phyloP scores from a whole-genome alignment of 2,888 invertebrate species.

The Calameuta filiformis region DNA sequence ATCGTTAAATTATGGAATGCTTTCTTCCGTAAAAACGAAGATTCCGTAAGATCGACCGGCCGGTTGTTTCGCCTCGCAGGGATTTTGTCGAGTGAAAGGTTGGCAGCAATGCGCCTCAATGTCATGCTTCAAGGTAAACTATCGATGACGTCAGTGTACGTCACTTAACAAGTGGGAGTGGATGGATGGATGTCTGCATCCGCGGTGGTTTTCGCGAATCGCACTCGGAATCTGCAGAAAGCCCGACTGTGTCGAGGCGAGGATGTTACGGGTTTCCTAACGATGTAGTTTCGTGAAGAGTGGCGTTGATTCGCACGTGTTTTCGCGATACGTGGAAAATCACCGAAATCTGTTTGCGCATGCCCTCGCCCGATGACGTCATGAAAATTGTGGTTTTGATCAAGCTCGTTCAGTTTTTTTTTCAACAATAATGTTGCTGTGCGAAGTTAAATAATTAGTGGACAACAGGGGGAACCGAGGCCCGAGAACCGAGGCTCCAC shows the following conservation, averaged over 20 bases:
- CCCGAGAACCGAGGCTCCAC: conserved; percentile 34
- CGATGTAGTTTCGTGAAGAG: conserved; percentile 41
- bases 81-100: conserved; percentile 19
- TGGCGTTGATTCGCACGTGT: conserved; percentile 17
- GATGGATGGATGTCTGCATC: conserved; percentile 60
- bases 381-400: conserved; percentile 63
- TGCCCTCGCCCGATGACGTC: conserved; percentile 63
- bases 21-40: too few species aligned
- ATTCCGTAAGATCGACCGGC: too few species aligned
- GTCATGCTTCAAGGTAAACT: conserved; percentile 67
- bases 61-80: background rate
- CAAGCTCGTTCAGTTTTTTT: conserved; percentile 39
- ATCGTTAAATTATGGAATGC: too few species aligned
- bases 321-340: conserved; percentile 61
- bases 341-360: conserved; percentile 64
- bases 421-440: conserved; percentile 44
- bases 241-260: conserved; percentile 43
- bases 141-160: conserved; percentile 66
- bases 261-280: conserved; percentile 48
- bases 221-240: conserved; percentile 48
- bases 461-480: conserved; percentile 22
- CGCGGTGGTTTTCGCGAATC: conserved; percentile 51
- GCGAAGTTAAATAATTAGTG: conserved; percentile 48
- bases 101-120: conserved; percentile 59
- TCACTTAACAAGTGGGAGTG: conserved; percentile 66